A percentile compares a stretch with the other conserved stretches of the same genome.
Conservation (phyloP, 2,797 vertebrate genomes). For the Gymnothorax javanicus region DNA sequence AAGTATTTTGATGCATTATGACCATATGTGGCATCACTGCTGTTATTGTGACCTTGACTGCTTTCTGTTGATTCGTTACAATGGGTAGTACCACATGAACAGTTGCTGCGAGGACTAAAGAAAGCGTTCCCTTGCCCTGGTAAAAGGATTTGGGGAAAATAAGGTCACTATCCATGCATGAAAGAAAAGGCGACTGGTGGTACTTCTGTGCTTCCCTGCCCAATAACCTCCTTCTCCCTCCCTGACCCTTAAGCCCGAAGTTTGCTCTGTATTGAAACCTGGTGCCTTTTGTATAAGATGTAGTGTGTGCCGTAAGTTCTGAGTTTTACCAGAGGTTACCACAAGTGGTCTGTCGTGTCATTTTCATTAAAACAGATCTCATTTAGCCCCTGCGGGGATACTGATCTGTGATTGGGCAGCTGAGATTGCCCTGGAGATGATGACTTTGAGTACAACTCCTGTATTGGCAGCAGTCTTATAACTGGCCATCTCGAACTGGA, state of each 20-base stretch:
- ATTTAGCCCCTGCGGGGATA: not conserved
- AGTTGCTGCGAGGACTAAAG: slow-evolving; percentile 54
- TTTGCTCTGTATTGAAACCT: slow-evolving; percentile 7
- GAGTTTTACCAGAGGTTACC: not conserved
- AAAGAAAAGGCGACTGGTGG: slow-evolving; percentile 56
- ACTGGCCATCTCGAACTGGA: not conserved
- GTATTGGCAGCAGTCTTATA: slow-evolving; percentile 4
- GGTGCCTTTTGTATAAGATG: slow-evolving; percentile 22
- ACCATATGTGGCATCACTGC: slow-evolving; percentile 25
- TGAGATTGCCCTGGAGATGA: not conserved
- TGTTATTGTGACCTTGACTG: not conserved
- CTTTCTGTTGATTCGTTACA: not conserved
- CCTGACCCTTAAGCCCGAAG: slow-evolving; percentile 6
- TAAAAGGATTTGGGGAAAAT: not conserved
- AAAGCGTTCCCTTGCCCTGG: slow-evolving; percentile 33
- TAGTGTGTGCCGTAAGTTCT: slow-evolving; percentile 15
- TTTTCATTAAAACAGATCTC: slow-evolving; percentile 26
- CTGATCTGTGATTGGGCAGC: slow-evolving; percentile 6
- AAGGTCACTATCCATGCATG: slow-evolving; percentile 50
- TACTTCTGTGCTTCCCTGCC: slow-evolving; percentile 21
- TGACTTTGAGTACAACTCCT: not conserved
- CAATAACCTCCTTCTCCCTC: not conserved
- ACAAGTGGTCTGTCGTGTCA: slow-evolving; percentile 31
- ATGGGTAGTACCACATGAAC: slow-evolving; percentile 23
- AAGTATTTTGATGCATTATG: slow-evolving; percentile 40